Percentiles rank a stretch among this genome's conserved stretches.
phyloP scores from a whole-genome alignment of 2,888 invertebrate genomes.

The Chrysolina haemoptera region DNA sequence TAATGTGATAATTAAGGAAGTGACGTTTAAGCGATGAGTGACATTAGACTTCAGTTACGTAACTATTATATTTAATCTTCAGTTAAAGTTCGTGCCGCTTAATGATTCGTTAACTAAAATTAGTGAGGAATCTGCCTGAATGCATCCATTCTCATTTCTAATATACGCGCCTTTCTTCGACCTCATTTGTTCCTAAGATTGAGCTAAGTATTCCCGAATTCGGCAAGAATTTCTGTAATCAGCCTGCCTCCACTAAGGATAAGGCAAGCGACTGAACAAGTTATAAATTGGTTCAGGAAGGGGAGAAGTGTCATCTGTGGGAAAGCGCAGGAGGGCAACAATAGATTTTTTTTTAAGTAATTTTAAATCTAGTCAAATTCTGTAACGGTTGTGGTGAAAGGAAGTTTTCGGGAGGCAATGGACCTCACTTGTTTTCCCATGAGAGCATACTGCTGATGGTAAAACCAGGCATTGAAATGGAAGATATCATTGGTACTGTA shows the following conservation, averaged over 20 bases:
- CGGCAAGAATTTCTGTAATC: constrained; percentile 44
- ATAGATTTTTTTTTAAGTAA: no score
- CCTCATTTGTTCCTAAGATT: constrained; percentile 58
- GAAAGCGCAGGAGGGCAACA: background rate
- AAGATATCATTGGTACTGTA: no score
- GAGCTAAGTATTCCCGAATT: constrained; percentile 50
- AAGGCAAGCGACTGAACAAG: background rate
- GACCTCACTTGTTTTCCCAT: no score
- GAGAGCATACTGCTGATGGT: no score
- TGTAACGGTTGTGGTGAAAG: no score
- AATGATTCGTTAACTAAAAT: constrained; percentile 69
- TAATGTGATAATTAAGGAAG: constrained; percentile 69
- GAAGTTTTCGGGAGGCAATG: no score
- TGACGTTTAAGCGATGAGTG: constrained; percentile 70
- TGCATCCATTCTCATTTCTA: constrained; percentile 59
- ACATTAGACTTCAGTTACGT: constrained; percentile 68
- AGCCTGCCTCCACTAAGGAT: constrained; percentile 22
- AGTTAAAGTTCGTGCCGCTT: constrained; percentile 67
- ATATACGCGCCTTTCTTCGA: constrained; percentile 57
- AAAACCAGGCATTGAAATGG: no score
- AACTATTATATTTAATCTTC: constrained; percentile 70
- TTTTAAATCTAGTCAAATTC: background rate
- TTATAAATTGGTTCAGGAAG: background rate
- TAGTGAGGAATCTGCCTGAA: constrained; percentile 59
- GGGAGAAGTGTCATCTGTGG: background rate